A percentile compares a stretch with the other conserved stretches of the same genome.
phyloP scores from a whole-genome alignment of 2,888 invertebrate species.

The Cepaea hortensis region DNA sequence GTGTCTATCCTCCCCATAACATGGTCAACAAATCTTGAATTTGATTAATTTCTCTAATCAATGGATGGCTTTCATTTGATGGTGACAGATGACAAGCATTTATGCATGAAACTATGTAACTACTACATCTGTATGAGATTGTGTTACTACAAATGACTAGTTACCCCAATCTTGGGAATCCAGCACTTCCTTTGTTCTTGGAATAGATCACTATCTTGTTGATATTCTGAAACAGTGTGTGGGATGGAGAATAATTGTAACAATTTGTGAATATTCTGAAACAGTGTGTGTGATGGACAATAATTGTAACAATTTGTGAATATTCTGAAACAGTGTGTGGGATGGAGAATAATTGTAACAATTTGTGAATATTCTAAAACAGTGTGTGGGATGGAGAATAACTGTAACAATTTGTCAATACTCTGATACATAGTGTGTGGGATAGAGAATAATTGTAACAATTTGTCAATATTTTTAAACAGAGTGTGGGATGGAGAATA shows the following conservation, averaged over 20 bases:
- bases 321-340: neutral
- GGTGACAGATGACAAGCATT: too few relatives aligned
- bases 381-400: too few relatives aligned
- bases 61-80: too few relatives aligned
- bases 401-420: neutral
- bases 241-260: neutral
- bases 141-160: too few relatives aligned
- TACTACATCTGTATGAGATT: too few relatives aligned
- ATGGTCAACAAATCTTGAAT: too few relatives aligned
- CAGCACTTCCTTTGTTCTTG: slow-evolving; percentile 73
- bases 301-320: neutral
- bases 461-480: neutral
- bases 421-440: neutral
- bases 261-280: neutral
- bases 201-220: slow-evolving; percentile 76
- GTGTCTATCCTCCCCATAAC: too few relatives aligned
- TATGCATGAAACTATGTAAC: too few relatives aligned
- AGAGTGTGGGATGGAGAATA: neutral
- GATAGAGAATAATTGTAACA: neutral
- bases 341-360: neutral
- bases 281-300: neutral
- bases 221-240: slow-evolving; percentile 70
- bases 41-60: too few relatives aligned
- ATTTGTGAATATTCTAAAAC: neutral
- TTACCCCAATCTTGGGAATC: slow-evolving; percentile 74